Percentiles rank a stretch among this genome's conserved stretches.
These are phyloP conservation scores for Magallana angulata DNA, from an alignment of 1,140 invertebrate genomes.

Conservation along the genomic window DNA sequence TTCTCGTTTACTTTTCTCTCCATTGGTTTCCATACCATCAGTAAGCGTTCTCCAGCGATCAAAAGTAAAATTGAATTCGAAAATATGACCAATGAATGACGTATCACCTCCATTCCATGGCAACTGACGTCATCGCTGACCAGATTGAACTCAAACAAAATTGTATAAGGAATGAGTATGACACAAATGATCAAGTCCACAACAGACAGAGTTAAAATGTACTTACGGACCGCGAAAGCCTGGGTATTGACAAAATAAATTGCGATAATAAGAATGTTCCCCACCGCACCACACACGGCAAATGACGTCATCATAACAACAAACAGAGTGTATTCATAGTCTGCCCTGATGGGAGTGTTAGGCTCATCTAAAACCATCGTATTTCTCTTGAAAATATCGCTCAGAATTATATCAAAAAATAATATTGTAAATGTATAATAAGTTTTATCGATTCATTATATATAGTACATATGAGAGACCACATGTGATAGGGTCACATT, in stretches of 20 bases:
- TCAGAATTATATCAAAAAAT: no score
- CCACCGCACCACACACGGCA: neutral
- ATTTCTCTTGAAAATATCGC: no score
- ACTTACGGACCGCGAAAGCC: neutral
- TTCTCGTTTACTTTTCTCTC: neutral
- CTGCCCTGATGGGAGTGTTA: no score
- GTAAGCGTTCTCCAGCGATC: neutral
- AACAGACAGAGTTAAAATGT: conserved; percentile 8
- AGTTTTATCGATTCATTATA: no score
- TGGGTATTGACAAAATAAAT: neutral
- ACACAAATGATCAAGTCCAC: neutral
- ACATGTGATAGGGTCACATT: no score
- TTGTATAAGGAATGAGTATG: conserved; percentile 4
- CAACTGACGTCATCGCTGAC: conserved; percentile 34
- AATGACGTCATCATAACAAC: neutral
- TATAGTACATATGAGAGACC: no score
- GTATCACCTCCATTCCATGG: conserved; percentile 46
- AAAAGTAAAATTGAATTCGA: conserved; percentile 32
- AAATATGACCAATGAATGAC: conserved; percentile 26
- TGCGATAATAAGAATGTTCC: neutral
- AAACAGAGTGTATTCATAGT: neutral
- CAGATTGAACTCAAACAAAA: conserved; percentile 44
- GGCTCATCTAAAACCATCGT: no score
- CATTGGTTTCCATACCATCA: neutral
- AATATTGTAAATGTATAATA: no score